Base-by-base conservation (phyloP, 2,888 invertebrate species). In the Bhutanitis thaidina region DNA sequence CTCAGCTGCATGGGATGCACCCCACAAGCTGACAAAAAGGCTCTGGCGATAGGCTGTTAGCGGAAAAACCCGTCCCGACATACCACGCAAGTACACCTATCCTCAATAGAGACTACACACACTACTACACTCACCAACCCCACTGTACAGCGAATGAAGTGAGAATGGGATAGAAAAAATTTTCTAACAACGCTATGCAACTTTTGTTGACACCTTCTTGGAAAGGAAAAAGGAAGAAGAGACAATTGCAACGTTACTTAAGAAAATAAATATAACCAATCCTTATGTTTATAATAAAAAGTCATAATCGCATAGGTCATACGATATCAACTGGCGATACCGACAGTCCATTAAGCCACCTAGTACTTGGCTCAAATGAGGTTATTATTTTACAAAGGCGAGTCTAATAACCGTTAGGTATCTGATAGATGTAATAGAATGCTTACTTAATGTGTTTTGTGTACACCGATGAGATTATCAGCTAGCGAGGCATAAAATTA, bases 351-450 rank as follows among this genome's bases (percentile, higher is more conserved):
- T 52, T 39, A 52, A 52, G 43, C 10, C 34, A 25, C 32, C 43
- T 13, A 12, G 46, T 43, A 39, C 52, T 43, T 16, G n/a, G 36
- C 27, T 40, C 16, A 20, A 43, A 51, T 20, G 36, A 20, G 43
- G 37, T 43, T 43, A 52, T 52, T 52, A 52, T 39, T 43, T 47
- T 47, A 36, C 32, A 39, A 41, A 52, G 43, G 29, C 43, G 44
- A 43, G 44, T 47, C 43, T 40, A 30, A 45, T 52, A 41, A 37
- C 46, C 52, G 52, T 47, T 52, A 20, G 20, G 20, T 20, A 52
- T 43, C 47, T 47, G 52, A 52, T 48, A 43, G 40, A 36, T 47
- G 47, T 43, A 52, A 52, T 52, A 52, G 47, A 47, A 52, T 52
- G 29, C 47, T 43, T 37, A 43, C 47, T 52, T 52, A 52, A 52